Percentiles rank a stretch among this genome's conserved stretches.
phyloP scores from a whole-genome alignment of 2,113 vertebrate species.

The Trogon melanurus region DNA sequence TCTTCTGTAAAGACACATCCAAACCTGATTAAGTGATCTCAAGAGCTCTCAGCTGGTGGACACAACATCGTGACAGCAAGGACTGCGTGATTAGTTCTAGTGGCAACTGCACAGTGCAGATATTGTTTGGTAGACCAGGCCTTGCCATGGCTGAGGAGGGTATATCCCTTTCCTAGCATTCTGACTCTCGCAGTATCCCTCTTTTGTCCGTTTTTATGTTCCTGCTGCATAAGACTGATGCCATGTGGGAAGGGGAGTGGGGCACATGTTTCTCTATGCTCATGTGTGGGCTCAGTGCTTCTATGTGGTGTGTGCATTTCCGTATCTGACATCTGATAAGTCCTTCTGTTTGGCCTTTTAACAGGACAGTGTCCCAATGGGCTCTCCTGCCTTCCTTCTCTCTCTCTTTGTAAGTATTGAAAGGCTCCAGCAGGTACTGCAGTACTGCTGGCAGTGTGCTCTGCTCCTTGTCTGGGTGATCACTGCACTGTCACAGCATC shows the following conservation, averaged over 20 bases:
- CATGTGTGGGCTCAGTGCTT: constrained; percentile 71
- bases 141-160: neutral
- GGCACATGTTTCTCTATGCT: constrained; percentile 69
- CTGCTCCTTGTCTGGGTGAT: constrained; percentile 61
- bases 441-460: constrained; percentile 47
- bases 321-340: constrained; percentile 76
- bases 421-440: constrained; percentile 73
- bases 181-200: constrained; percentile 53
- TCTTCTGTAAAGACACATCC: neutral
- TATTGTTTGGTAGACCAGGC: neutral
- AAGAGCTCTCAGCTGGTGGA: neutral
- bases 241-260: neutral
- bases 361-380: constrained; percentile 99
- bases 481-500: constrained; percentile 41
- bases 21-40: neutral
- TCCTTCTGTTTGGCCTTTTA: constrained; percentile 94
- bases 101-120: neutral
- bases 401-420: constrained; percentile 99
- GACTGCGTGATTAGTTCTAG: neutral
- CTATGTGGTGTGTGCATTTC: constrained; percentile 74
- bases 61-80: neutral
- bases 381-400: constrained; percentile 99
- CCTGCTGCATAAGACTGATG: constrained; percentile 34
- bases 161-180: constrained; percentile 49
- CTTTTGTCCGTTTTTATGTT: constrained; percentile 57